Base-by-base conservation (phyloP, 2,888 invertebrate species). In the Idaea biselata region DNA sequence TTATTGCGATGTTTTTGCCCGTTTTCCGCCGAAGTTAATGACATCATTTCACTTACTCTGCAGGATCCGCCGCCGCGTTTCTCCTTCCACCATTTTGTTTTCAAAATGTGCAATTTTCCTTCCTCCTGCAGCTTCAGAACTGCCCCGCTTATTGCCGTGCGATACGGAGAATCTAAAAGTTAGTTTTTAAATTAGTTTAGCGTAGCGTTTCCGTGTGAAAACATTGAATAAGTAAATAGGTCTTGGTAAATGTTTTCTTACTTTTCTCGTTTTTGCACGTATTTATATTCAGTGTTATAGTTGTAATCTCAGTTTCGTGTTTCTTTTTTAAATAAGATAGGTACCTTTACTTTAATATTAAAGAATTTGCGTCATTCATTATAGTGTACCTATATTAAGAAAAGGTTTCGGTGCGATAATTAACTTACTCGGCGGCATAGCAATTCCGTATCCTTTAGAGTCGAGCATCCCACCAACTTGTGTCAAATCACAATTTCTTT, bases 41-140 rank as follows among this genome's bases (percentile, higher is more conserved):
- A 65, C 62, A 64, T 62, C 72, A 59, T 71, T 67, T 66, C 63
- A 87, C 94, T 94, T 91, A 96, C 96, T 82, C 96, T 94, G 83
- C 97, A 97, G 63, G 96, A 95, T 59, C 97, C 97, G 18, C 97
- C 98, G 18, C 97, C 98, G 33, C 97, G 94, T 89, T 96, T 97
- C 88, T 97, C 97, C 83, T 97, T 97, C 99, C 99, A 99, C 99
- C 99, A 99, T 83, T 97, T 96, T 33, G 98, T 97, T 93, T 99
- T 99, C 77, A 99, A 93, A 82, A 96, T 96, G 82, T 97, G 98
- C 68, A 99, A 93, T 87, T 96, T 96, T 58, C 99, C 99, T 84
- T 97, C 97, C 89, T 99, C 99, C 93, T 99, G 99, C 55, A 99
- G 94, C 88, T 97, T 97, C 60, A 99, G 92, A 73, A 99, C 98